Evolutionary conservation across 2,888 invertebrate genomes (phyloP), one percentile per base, ranked within the genome.

Genomic region (Pseudococcus viburni): DNA sequence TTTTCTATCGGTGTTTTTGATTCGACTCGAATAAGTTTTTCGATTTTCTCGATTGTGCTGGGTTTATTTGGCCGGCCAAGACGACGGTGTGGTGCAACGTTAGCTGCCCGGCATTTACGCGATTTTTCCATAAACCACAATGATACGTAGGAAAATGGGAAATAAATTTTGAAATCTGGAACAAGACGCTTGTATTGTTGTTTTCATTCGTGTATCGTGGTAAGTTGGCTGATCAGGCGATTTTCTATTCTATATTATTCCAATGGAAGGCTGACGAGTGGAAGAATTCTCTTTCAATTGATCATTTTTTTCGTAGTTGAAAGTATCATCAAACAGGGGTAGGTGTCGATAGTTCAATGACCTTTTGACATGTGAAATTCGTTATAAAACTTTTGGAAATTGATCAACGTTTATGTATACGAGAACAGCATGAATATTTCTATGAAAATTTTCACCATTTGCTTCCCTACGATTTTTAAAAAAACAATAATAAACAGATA

Each of bases 101-200:
- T 17, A n/a, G 42, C 42, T 42, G 42, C 7, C 15, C 17, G n/a
- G 51, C 11, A 51, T 0, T 8, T 51, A 42, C 42, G 42, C 12
- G 12, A 77, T 77, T 42, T 17, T 22, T 77, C 77, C 17, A 9
- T 6, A 0, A 42, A 5, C 17, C 0, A 77, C 6, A 8, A 77
- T 77, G 77, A 77, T 77, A 77, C 59, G 33, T 39, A 17, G 42
- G n/a, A 86, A 86, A 68, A 73, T 86, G 86, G 11, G 19, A 59
- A 42, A 86, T 42, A 86, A 86, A 86, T 86, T 73, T 86, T 86
- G 46, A 86, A 86, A 86, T 77, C 86, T 86, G 86, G 86, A 86
- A 64, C n/a, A 64, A 64, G 86, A 42, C 33, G 86, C 59, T 46
- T n/a, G 33, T 17, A 59, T n/a, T n/a, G 15, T 86, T 33, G 42